Conservation (phyloP, 1,140 invertebrate species). For the Lucilia sericata region DNA sequence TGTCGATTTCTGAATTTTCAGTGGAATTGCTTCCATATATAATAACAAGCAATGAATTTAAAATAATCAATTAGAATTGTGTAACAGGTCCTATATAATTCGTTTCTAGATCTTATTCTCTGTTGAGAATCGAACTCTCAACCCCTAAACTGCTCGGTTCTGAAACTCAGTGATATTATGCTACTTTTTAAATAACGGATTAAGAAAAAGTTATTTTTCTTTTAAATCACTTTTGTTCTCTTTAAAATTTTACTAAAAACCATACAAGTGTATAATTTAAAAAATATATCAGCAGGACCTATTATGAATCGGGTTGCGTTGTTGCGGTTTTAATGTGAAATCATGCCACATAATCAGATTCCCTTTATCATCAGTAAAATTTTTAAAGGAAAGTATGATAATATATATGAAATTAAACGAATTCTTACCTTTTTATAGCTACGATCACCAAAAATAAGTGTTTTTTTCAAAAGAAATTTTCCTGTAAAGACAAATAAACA, state of each 20-base stretch:
- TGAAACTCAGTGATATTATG: too few species aligned
- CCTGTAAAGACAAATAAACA: background rate
- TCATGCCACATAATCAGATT: slow-evolving; percentile 62
- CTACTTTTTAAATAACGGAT: too few species aligned
- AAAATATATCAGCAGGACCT: slow-evolving; percentile 60
- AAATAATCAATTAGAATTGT: too few species aligned
- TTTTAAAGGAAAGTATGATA: background rate
- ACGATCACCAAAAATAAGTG: background rate
- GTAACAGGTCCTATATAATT: too few species aligned
- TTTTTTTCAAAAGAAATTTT: background rate
- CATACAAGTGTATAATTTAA: background rate
- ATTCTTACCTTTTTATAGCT: background rate
- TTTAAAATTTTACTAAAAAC: background rate
- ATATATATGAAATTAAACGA: background rate
- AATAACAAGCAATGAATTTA: too few species aligned
- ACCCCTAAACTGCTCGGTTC: too few species aligned
- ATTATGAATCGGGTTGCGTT: slow-evolving; percentile 57
- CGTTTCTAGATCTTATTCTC: too few species aligned
- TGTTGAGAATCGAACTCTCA: too few species aligned
- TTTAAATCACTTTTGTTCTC: too few species aligned
- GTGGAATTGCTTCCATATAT: too few species aligned
- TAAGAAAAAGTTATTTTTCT: too few species aligned
- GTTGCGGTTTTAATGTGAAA: slow-evolving; percentile 63
- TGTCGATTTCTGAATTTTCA: too few species aligned
- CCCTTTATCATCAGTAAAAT: slow-evolving; percentile 55